Evolutionary conservation across 2,888 invertebrate genomes (phyloP).

Genomic region (Clostera curtula): DNA sequence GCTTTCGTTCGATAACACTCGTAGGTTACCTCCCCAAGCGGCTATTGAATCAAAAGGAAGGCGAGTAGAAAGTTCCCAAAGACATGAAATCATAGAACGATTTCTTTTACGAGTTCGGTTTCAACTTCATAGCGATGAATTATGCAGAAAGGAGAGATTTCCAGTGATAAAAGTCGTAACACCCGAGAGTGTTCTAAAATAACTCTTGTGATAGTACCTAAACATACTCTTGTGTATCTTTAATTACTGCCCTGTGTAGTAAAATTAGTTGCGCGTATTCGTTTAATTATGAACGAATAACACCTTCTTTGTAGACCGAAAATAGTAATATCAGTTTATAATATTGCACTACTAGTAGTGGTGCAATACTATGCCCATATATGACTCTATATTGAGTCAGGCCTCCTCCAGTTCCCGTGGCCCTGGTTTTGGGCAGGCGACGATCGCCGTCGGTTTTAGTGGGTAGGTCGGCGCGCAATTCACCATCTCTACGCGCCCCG

Average conservation of each 20-base stretch:
- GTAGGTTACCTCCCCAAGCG: slow-evolving; percentile 35
- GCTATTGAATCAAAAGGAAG: slow-evolving; percentile 59
- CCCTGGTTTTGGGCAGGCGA: no score
- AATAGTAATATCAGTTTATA: no score
- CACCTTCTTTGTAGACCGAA: no score
- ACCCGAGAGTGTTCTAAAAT: slow-evolving; percentile 66
- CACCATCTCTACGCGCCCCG: no score
- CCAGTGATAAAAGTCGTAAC: slow-evolving; percentile 70
- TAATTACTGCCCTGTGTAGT: slow-evolving; percentile 1
- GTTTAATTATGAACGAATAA: no score
- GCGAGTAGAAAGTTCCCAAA: slow-evolving; percentile 66
- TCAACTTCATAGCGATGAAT: slow-evolving; percentile 74
- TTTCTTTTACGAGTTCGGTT: slow-evolving; percentile 74
- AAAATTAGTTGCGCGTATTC: no score
- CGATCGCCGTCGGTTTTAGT: no score
- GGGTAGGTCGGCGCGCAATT: no score
- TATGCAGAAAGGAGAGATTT: slow-evolving; percentile 73
- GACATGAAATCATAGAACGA: slow-evolving; percentile 74
- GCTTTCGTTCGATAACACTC: slow-evolving; percentile 34
- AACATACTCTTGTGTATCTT: slow-evolving; percentile 15
- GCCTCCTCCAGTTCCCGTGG: no score
- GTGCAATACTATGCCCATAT: no score
- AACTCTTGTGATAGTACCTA: slow-evolving; percentile 47
- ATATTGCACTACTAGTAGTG: no score
- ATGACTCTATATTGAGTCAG: no score